Evolutionary conservation across 2,797 vertebrate species (phyloP).

Genomic region (Catostomus latipinnis): DNA sequence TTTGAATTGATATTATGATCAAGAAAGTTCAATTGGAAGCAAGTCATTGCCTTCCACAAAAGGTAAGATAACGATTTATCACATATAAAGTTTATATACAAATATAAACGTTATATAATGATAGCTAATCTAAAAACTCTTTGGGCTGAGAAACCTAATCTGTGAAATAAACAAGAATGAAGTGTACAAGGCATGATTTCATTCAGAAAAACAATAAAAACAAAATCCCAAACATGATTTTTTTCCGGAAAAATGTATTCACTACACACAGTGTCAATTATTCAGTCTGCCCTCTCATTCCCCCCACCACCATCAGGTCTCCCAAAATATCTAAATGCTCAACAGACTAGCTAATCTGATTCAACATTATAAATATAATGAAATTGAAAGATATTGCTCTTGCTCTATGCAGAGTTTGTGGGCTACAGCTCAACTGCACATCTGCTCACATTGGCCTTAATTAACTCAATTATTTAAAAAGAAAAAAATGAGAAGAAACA

Average conservation of each 20-base stretch:
- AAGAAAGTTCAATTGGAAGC: constrained; percentile 75
- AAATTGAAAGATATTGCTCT: constrained; percentile 36
- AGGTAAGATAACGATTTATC: constrained; percentile 63
- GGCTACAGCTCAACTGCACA: constrained; percentile 45
- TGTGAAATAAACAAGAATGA: constrained; percentile 46
- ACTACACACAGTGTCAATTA: constrained; percentile 62
- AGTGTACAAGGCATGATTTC: constrained; percentile 57
- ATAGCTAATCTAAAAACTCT: constrained; percentile 76
- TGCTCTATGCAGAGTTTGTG: constrained; percentile 33
- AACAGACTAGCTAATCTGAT: constrained; percentile 39
- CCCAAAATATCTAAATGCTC: constrained; percentile 35
- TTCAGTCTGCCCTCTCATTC: constrained; percentile 11
- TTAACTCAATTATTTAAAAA: neutral
- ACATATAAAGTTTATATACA: constrained; percentile 67
- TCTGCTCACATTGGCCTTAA: constrained; percentile 30
- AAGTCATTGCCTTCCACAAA: constrained; percentile 70
- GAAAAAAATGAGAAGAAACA: constrained; percentile 19
- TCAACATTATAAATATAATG: constrained; percentile 18
- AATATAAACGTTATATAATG: constrained; percentile 64
- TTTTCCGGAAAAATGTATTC: constrained; percentile 44
- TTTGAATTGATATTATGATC: constrained; percentile 56
- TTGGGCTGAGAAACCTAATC: constrained; percentile 80
- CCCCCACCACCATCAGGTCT: constrained; percentile 11
- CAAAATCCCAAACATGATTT: constrained; percentile 33
- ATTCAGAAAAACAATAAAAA: constrained; percentile 50